Evolutionary conservation across 2,797 vertebrate species (phyloP), one percentile per base, ranked within the genome.

Genomic region (Lophius americanus): DNA sequence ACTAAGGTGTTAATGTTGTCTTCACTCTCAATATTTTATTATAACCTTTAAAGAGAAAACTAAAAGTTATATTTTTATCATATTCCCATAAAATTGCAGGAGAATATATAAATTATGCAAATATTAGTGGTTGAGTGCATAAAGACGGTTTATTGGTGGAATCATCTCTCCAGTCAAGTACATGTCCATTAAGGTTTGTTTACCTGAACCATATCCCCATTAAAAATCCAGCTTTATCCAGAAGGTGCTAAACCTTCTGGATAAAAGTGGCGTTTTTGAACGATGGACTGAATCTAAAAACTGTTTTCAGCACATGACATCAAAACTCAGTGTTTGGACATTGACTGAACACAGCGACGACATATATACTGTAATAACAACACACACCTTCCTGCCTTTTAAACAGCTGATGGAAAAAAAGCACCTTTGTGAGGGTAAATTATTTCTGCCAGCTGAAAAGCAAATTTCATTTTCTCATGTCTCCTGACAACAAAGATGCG

Each of bases 401-500:
- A 73, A 79, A 76, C 73, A 69, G 62, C 71, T 57, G 65, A 84
- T 82, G 80, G 23, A 42, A 85, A 79, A 83, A 89, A 86, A 56
- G 60, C 62, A 85, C 75, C 79, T 78, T 82, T 81, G 76, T 41
- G 13, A 67, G 58, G 84, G 88, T 78, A 85, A 87, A 92, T 89
- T 85, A 85, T 90, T 88, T 91, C 86, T 86, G 84, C 68, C 73
- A 70, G 77, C 75, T 76, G 69, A 78, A 85, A 88, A 85, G 84
- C 74, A 77, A 86, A 90, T 90, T 91, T 90, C 70, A 90, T 93
- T 92, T 90, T 88, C 91, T 89, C 81, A 68, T 82, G 84, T 86
- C 86, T 91, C 81, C 76, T 48, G 73, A 91, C 86, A 88, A 89
- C 86, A 92, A 88, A 88, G 87, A 90, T 82, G 85, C 85, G 61